A percentile compares a stretch with the other conserved stretches of the same genome.
Evolutionary conservation across 2,113 vertebrate species (phyloP).

Genomic region (Argyrosomus japonicus): DNA sequence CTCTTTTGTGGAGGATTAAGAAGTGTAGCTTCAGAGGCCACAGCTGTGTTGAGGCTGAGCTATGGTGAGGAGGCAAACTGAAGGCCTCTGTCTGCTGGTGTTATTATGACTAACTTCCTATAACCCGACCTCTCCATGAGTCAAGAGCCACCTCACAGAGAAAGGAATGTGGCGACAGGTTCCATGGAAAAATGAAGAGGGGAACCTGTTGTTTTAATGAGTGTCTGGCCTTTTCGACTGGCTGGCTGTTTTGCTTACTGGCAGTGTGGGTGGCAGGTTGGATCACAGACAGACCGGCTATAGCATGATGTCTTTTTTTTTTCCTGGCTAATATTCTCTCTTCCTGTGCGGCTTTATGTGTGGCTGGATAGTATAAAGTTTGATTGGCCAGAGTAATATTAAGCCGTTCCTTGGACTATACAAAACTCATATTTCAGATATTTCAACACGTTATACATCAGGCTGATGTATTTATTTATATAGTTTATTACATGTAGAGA

Average conservation of each 20-base stretch:
- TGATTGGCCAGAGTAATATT: background rate
- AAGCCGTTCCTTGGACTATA: background rate
- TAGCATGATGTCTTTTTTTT: slow-evolving; percentile 1
- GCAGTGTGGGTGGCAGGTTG: slow-evolving; percentile 55
- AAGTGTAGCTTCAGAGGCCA: slow-evolving; percentile 19
- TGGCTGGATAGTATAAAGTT: no score
- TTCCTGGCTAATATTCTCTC: slow-evolving; percentile 28
- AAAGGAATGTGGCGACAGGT: slow-evolving; percentile 76
- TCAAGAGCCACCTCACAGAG: slow-evolving; percentile 71
- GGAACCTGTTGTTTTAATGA: slow-evolving; percentile 65
- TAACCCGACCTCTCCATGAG: slow-evolving; percentile 62
- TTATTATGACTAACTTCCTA: slow-evolving; percentile 76
- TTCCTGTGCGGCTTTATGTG: background rate
- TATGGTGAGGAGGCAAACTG: slow-evolving; percentile 35
- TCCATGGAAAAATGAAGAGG: slow-evolving; percentile 69
- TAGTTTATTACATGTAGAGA: background rate
- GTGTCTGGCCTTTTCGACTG: slow-evolving; percentile 37
- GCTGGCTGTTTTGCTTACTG: slow-evolving; percentile 43
- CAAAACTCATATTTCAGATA: slow-evolving; percentile 6
- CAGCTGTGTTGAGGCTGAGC: slow-evolving; percentile 57
- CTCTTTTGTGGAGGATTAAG: slow-evolving; percentile 51
- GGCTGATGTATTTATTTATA: slow-evolving; percentile 24
- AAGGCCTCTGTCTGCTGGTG: slow-evolving; percentile 52
- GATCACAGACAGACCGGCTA: slow-evolving; percentile 34
- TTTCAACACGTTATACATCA: slow-evolving; percentile 28